Conservation (phyloP, 2,888 invertebrate genomes). For the Drosophila conformis region DNA sequence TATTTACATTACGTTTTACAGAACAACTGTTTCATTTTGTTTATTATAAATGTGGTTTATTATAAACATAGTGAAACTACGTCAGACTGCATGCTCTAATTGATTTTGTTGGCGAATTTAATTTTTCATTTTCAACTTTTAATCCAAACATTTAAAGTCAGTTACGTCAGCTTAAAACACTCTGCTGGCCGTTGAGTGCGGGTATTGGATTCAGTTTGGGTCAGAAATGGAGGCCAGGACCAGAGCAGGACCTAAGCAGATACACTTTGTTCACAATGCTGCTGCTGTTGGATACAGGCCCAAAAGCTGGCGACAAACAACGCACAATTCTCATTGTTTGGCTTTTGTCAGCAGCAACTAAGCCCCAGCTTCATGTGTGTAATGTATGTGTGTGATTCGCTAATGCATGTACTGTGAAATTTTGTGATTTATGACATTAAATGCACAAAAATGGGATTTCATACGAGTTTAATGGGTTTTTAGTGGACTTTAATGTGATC, state of each 20-base stretch:
- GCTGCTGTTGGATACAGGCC: slow-evolving; percentile 41
- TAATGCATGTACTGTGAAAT: slow-evolving; percentile 71
- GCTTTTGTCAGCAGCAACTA: slow-evolving; percentile 68
- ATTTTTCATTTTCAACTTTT: background rate
- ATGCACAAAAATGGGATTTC: slow-evolving; percentile 81
- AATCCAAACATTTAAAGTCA: background rate
- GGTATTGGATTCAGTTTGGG: slow-evolving; percentile 38
- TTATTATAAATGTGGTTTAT: no score
- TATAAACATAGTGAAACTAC: background rate
- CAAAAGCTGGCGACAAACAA: slow-evolving; percentile 60
- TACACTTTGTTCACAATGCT: slow-evolving; percentile 55
- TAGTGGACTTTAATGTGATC: slow-evolving; percentile 79
- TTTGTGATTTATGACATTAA: slow-evolving; percentile 79
- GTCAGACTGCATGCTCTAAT: background rate
- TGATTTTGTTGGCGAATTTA: background rate
- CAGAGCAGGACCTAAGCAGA: slow-evolving; percentile 37
- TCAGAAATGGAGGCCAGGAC: slow-evolving; percentile 38
- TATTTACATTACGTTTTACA: background rate
- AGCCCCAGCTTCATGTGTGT: slow-evolving; percentile 48
- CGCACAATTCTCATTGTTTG: slow-evolving; percentile 77
- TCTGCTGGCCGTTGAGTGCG: background rate
- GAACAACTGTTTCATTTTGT: background rate
- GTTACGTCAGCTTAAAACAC: slow-evolving; percentile 7
- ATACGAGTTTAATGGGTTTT: slow-evolving; percentile 80
- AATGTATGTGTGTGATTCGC: slow-evolving; percentile 17